These are phyloP conservation scores for Rhodophaea formosa DNA, from an alignment of 2,888 invertebrate genomes.

Conservation along the genomic window DNA sequence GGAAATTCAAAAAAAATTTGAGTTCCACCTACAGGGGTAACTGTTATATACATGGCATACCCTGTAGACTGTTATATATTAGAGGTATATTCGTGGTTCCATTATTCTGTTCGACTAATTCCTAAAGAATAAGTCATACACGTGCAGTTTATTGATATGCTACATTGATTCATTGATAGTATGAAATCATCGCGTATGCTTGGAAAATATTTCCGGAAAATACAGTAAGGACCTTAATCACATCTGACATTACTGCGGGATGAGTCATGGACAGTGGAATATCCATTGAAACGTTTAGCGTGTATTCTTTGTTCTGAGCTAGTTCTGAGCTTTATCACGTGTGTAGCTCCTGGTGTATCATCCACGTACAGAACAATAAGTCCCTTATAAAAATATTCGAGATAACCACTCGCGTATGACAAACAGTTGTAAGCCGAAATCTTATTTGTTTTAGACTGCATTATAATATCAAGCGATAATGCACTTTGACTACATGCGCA, in stretches of 20 bases:
- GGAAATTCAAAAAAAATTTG: too few species aligned
- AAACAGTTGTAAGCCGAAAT: conserved; percentile 27
- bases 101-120: too few species aligned
- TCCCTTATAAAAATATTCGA: conserved; percentile 40
- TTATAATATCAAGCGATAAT: not conserved
- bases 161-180: conserved; percentile 55
- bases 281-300: conserved; percentile 40
- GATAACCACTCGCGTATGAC: conserved; percentile 40
- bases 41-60: too few species aligned
- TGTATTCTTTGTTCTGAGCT: conserved; percentile 47
- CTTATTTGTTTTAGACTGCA: not conserved
- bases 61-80: too few species aligned
- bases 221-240: conserved; percentile 44
- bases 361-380: conserved; percentile 35
- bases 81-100: too few species aligned
- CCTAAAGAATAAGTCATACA: not conserved
- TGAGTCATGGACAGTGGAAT: conserved; percentile 51
- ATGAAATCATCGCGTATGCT: conserved; percentile 60
- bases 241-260: conserved; percentile 44
- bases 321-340: conserved; percentile 45
- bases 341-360: conserved; percentile 30
- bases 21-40: too few species aligned
- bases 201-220: conserved; percentile 59
- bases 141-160: conserved; percentile 34
- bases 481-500: not conserved